phyloP scores from a whole-genome alignment of 2,113 vertebrate genomes.

The Gnathonemus echidnorhynchus region DNA sequence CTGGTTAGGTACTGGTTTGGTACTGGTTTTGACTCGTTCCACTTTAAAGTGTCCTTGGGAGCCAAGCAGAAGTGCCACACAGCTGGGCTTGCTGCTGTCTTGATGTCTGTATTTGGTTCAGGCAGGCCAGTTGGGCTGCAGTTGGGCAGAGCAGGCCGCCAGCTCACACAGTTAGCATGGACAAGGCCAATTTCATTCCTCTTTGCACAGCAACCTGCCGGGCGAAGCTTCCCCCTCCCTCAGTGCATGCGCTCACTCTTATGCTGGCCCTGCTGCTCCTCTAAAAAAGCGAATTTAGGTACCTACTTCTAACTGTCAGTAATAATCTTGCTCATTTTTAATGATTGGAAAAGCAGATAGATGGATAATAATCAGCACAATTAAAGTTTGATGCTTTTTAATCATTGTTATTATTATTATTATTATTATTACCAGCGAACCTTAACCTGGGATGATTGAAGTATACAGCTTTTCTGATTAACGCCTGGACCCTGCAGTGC shows the following conservation, averaged over 20 bases:
- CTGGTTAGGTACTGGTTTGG: neutral
- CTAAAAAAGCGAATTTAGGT: neutral
- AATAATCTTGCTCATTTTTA: conserved; percentile 5
- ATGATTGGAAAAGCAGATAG: neutral
- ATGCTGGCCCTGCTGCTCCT: neutral
- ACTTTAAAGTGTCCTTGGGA: neutral
- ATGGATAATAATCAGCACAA: neutral
- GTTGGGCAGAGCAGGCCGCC: neutral
- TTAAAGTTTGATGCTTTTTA: neutral
- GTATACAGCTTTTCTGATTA: neutral
- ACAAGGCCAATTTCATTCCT: neutral
- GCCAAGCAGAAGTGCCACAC: neutral
- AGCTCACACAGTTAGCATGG: neutral
- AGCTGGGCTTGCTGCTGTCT: neutral
- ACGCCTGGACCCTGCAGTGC: neutral
- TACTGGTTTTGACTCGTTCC: neutral
- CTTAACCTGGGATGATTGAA: neutral
- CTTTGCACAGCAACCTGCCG: neutral
- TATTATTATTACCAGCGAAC: neutral
- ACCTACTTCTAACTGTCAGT: neutral
- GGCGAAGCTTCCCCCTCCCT: neutral
- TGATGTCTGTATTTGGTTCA: neutral
- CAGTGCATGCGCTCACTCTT: neutral
- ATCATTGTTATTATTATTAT: neutral
- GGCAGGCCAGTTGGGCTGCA: no score